These are phyloP conservation scores for Diorhabda carinulata DNA, from an alignment of 1,140 invertebrate species.

Conservation along the genomic window DNA sequence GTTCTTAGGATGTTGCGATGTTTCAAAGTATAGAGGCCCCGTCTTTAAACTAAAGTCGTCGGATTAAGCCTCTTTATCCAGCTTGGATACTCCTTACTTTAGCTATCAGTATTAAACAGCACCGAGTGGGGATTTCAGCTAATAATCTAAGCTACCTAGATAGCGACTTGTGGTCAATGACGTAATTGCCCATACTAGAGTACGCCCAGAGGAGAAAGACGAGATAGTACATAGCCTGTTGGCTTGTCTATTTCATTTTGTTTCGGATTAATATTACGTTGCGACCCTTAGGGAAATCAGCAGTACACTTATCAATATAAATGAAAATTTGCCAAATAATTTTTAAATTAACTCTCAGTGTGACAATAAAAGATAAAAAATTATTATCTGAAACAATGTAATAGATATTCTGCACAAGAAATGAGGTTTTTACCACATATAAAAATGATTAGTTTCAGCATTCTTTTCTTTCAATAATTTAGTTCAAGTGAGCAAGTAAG, in stretches of 20 bases:
- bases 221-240: not conserved
- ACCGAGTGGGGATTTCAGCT: constrained; percentile 25
- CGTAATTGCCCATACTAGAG: not conserved
- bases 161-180: constrained; percentile 19
- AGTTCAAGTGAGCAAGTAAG: too few relatives aligned
- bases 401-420: too few relatives aligned
- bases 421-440: too few relatives aligned
- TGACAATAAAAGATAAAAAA: too few relatives aligned
- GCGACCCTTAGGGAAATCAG: not conserved
- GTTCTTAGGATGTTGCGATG: constrained; percentile 18
- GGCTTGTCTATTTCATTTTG: too few relatives aligned
- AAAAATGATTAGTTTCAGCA: too few relatives aligned
- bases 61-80: constrained; percentile 42
- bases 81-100: constrained; percentile 40
- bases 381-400: too few relatives aligned
- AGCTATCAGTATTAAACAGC: constrained; percentile 46
- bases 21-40: constrained; percentile 2
- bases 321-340: too few relatives aligned
- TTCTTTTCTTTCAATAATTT: too few relatives aligned
- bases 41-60: constrained; percentile 28
- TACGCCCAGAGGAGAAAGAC: not conserved
- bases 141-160: constrained; percentile 20
- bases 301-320: not conserved
- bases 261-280: too few relatives aligned
- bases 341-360: too few relatives aligned